phyloP scores from a whole-genome alignment of 2,113 vertebrate species.

The Podilymbus podiceps region DNA sequence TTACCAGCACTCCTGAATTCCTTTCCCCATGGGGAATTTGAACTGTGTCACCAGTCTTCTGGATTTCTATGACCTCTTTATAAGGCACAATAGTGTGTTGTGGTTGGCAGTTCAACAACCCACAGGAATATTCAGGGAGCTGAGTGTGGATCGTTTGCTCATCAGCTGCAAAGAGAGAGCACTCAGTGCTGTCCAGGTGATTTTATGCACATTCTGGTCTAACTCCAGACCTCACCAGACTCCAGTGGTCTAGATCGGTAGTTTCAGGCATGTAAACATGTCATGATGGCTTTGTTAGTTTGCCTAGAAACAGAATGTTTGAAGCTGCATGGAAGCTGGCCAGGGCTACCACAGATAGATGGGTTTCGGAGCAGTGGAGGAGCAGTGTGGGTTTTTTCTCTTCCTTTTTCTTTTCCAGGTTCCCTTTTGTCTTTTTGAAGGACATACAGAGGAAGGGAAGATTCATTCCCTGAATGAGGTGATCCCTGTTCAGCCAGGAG shows the following conservation, averaged over 20 bases:
- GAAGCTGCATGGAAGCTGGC: background rate
- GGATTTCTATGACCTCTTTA: background rate
- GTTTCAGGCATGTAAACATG: background rate
- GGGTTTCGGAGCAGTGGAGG: background rate
- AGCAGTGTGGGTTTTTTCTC: no score
- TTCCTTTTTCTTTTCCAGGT: background rate
- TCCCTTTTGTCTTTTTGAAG: background rate
- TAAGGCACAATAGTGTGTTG: background rate
- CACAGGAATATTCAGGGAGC: background rate
- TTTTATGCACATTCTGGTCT: background rate
- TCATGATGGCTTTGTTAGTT: fast-evolving
- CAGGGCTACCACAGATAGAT: background rate
- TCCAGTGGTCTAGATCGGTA: background rate
- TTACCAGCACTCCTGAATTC: background rate
- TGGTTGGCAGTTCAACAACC: background rate
- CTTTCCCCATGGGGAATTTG: background rate
- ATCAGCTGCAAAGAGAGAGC: background rate
- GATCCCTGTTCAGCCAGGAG: background rate
- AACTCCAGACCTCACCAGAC: background rate
- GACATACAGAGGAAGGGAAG: background rate
- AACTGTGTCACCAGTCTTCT: background rate
- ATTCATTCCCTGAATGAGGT: fast-evolving
- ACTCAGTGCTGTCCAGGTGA: background rate
- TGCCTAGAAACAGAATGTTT: background rate
- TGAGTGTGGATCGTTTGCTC: background rate